Evolutionary conservation across 1,140 invertebrate species (phyloP).

Genomic region (Drosophila busckii): DNA sequence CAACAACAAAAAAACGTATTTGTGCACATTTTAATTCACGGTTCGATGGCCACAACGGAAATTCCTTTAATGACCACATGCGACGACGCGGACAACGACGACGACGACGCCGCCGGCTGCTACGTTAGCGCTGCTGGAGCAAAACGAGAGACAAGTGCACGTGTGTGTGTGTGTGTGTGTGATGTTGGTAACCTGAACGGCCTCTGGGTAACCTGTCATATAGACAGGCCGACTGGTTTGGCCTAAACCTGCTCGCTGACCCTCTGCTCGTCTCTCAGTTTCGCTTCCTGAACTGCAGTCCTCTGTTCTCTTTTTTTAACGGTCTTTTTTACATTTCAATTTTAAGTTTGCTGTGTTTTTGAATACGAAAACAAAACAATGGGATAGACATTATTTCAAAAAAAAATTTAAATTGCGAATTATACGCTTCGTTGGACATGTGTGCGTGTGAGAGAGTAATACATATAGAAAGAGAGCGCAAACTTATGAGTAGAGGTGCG

Average conservation of each 20-base stretch:
- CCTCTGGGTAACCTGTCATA: neutral
- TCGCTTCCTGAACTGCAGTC: neutral
- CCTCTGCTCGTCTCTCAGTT: neutral
- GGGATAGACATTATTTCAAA: constrained; percentile 26
- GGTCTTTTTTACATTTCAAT: constrained; percentile 1
- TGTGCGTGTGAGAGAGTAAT: neutral
- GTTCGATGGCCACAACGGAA: constrained; percentile 62
- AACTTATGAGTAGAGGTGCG: constrained; percentile 10
- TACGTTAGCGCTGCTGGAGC: constrained; percentile 3
- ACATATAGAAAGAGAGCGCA: neutral
- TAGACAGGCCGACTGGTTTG: constrained; percentile 10
- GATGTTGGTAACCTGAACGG: constrained; percentile 24
- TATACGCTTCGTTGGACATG: constrained; percentile 40
- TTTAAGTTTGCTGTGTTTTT: constrained; percentile 11
- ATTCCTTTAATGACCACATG: constrained; percentile 69
- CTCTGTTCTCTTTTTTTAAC: constrained; percentile 3
- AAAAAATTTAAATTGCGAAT: constrained; percentile 52
- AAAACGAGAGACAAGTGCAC: constrained; percentile 36
- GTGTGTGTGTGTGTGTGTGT: constrained; percentile 39
- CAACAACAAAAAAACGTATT: too few relatives aligned
- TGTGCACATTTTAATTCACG: constrained; percentile 61
- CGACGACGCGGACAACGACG: constrained; percentile 47
- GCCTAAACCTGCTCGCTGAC: constrained; percentile 35
- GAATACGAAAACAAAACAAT: constrained; percentile 1
- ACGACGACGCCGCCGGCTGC: constrained; percentile 1